Base-by-base conservation (phyloP, 2,113 vertebrate species). In the Dicerorhinus sumatrensis region DNA sequence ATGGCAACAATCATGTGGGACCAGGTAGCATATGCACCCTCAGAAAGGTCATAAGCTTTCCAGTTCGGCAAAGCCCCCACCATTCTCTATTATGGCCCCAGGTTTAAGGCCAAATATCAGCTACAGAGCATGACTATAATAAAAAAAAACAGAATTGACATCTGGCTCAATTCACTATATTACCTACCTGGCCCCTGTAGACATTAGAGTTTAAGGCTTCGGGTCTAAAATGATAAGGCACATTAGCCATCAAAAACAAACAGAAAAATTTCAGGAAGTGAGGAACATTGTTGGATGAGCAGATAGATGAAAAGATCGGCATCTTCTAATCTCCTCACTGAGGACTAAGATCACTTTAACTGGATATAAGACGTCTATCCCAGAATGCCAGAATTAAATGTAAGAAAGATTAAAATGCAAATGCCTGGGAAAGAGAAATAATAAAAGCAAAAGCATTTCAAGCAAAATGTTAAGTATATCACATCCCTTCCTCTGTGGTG, bases 101-200 rank as follows among this genome's bases (percentile, higher is more conserved):
- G 42, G 39, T 72, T 42, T 16, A 27, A 67, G 46, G 70, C 17
- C 42, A 69, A 89, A 33, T 39, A 65, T 60, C 48, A 67, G 62
- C 77, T 92, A 14, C 20, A 73, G 21, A 84, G n/a, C 3, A 42
- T 3, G 33, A 85, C 65, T 51, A 42, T 4, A 83, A 23, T 8
- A 36, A 82, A 77, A 89, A 77, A 89, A 56, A 65, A 12, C 9
- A 96, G 1, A 72, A 58, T 33, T 67, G 46, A 86, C 60, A 82
- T 36, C 33, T 14, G 16, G 63, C 31, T 70, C 36, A 23, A 20
- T 48, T 48, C 16, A 48, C 36, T 13, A 8, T 39, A 63, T 76
- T 56, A 95, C 56, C 42, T 10, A 77, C 39, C 48, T 83, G 51
- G 7, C 20, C 62, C 39, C 36, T 29, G 51, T 0, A 96, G 58